Conservation (phyloP, 1,140 invertebrate species). For the Cotesia typhae region DNA sequence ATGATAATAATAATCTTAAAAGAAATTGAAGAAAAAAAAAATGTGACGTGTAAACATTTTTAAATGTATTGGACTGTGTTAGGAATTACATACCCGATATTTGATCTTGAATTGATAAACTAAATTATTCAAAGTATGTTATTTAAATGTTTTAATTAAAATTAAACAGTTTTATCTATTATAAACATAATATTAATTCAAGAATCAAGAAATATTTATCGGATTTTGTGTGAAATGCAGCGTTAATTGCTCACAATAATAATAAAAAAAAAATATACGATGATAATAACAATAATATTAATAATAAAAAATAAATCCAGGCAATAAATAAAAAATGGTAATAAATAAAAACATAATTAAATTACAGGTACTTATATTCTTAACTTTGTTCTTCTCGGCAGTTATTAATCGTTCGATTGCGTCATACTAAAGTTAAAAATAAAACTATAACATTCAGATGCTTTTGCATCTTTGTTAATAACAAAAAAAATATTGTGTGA, state of each 20-base stretch:
- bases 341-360: background rate
- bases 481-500: background rate
- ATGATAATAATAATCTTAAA: background rate
- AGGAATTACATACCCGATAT: too few species aligned
- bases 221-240: too few species aligned
- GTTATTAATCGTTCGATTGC: conserved; percentile 3
- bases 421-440: background rate
- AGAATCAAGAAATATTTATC: too few species aligned
- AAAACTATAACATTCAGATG: background rate
- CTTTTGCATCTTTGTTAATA: background rate
- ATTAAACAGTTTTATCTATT: too few species aligned
- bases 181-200: too few species aligned
- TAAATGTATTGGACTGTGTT: too few species aligned
- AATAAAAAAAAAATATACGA: background rate
- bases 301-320: conserved; percentile 11
- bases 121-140: too few species aligned
- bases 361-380: conserved; percentile 23
- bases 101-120: too few species aligned
- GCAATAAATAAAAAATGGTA: conserved; percentile 13
- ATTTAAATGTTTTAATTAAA: too few species aligned
- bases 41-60: too few species aligned
- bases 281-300: background rate
- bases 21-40: too few species aligned
- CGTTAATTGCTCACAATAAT: too few species aligned
- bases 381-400: conserved; percentile 17